Base-by-base conservation (phyloP, 2,113 vertebrate species). In the Semicossyphus pulcher region DNA sequence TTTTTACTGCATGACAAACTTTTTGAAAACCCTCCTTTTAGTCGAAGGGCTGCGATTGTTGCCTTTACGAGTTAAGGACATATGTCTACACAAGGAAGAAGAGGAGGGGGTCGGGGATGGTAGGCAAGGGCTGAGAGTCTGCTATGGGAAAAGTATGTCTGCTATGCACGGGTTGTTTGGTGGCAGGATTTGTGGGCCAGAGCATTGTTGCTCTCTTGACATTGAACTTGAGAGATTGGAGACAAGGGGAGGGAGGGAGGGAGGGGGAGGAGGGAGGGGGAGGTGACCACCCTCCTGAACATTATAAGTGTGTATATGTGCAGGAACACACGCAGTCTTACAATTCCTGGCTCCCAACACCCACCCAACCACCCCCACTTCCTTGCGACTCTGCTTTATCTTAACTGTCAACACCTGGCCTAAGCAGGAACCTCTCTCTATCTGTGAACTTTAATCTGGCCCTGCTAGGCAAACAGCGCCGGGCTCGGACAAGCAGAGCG, bases 341-440 rank as follows among this genome's bases (percentile, higher is more conserved):
- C 81, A 76, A 76, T 73, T 53, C 72, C 74, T 58, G 66, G 28
- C 67, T 71, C 78, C 78, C 58, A 69, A 62, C 86, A 76, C 62
- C 82, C 86, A 58, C 59, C 81, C 81, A 57, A 36, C 86, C 71
- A 61, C 85, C 78, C 79, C 76, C 81, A 92, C 68, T 85, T 90
- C 92, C 87, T 86, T 85, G 79, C 68, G 6, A 71, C 81, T 91
- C 79, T 86, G 83, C 91, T 89, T 94, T 88, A 93, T 91, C 93
- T 92, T 90, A 90, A 89, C 88, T 92, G 91, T 90, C 92, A 93
- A 92, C 92, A 95, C 88, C 93, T 93, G 92, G 81, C 52, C 92
- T 82, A 82, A 87, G 80, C 86, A 90, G 90, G 92, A 93, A 91
- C 92, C 88, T 91, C 82, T 89, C 88, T 91, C 91, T 91, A 88